Evolutionary conservation across 1,140 invertebrate genomes (phyloP).

Genomic region (Oppia nitens): DNA sequence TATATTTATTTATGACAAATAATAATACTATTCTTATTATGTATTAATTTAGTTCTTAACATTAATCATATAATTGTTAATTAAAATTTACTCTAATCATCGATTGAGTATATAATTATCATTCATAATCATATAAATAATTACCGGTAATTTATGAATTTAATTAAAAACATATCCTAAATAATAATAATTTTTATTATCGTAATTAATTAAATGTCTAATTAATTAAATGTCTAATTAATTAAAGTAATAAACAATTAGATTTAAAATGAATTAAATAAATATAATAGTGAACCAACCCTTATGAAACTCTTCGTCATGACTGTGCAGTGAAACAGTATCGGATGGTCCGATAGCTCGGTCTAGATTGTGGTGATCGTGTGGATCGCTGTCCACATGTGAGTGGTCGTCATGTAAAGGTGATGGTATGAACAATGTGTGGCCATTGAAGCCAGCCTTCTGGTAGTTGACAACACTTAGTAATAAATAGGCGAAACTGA

Average conservation of each 20-base stretch:
- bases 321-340: constrained; percentile 34
- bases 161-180: constrained; percentile 2
- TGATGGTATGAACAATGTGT: background rate
- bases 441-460: constrained; percentile 12
- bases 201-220: background rate
- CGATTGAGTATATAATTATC: background rate
- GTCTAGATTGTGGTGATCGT: constrained; percentile 39
- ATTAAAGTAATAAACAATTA: no score
- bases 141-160: background rate
- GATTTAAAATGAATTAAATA: background rate
- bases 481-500: constrained; percentile 30
- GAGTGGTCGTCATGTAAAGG: background rate
- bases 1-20: no score
- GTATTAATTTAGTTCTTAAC: no score
- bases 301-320: constrained; percentile 41
- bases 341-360: constrained; percentile 34
- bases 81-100: no score
- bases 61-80: no score
- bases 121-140: background rate
- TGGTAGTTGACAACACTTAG: constrained; percentile 24
- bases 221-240: constrained; percentile 7
- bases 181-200: constrained; percentile 5
- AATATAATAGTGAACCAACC: constrained; percentile 22
- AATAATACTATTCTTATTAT: no score
- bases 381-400: constrained; percentile 32